Base-by-base conservation (phyloP, 2,797 vertebrate genomes). In the Sphaeramia orbicularis region DNA sequence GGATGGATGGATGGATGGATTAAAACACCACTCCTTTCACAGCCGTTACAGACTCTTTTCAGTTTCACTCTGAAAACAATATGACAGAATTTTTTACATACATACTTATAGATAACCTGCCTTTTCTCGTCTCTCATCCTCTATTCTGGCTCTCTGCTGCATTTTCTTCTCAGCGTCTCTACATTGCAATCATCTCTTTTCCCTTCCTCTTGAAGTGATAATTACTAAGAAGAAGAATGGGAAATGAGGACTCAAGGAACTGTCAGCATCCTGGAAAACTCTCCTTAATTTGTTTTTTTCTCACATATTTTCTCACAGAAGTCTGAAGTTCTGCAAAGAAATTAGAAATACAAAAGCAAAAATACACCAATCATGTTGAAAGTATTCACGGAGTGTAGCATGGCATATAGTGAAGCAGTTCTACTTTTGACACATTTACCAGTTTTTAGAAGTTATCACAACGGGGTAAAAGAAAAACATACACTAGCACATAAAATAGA, bases 171-270 rank as follows among this genome's bases (percentile, higher is more conserved):
- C 40, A 45, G 47, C 36, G 51, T 41, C 53, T 66, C 19, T 24
- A 18, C 42, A 47, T 62, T 56, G 43, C 48, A 55, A 69, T 37
- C 19, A 36, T 36, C 11, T 32, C n/a, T 41, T 45, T 74, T 76
- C 38, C 40, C 57, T 35, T 19, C 6, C 30, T 57, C 61, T 47
- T 40, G 52, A 64, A 63, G 41, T 32, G 63, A 71, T 60, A 40
- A 66, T 74, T 77, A 24, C 65, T 71, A 40, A 68, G 15, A 66
- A 32, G 6, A 38, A 57, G 68, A 12, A 12, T 16, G 8, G 3
- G 21, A 49, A 51, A 35, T 14, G 10, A 7, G 41, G n/a, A 10
- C 49, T 59, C 61, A 66, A n/a, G n/a, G n/a, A n/a, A 44, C 45
- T 35, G 13, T 51, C 19, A 53, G 9, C 38, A 40, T 58, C 30